These are phyloP conservation scores for Characodon lateralis DNA, from an alignment of 2,797 vertebrate species.

Conservation along the genomic window DNA sequence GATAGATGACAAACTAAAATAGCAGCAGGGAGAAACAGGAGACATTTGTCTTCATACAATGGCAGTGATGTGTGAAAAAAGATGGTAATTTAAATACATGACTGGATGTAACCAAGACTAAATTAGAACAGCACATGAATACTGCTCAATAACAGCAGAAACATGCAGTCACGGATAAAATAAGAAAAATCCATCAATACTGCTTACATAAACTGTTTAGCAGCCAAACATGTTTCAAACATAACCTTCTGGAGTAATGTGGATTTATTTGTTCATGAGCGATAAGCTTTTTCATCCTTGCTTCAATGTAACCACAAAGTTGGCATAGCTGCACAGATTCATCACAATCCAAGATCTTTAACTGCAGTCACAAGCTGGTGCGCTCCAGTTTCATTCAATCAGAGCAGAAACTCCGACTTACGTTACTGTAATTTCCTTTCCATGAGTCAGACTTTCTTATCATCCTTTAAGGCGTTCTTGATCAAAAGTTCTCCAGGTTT, in stretches of 20 bases:
- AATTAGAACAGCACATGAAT: background rate
- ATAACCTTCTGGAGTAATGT: constrained; percentile 3
- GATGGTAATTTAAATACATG: background rate
- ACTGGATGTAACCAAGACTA: background rate
- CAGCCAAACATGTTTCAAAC: background rate
- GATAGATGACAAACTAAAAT: constrained; percentile 18
- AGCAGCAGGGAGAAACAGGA: constrained; percentile 15
- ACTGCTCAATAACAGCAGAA: background rate
- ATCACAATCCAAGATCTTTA: constrained; percentile 45
- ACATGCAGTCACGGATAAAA: background rate
- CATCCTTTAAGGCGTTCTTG: background rate
- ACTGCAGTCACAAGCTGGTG: constrained; percentile 68
- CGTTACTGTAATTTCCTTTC: background rate
- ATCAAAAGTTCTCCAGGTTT: background rate
- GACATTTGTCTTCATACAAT: constrained; percentile 4
- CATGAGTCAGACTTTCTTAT: background rate
- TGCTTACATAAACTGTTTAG: background rate
- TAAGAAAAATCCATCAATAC: background rate
- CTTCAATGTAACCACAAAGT: constrained; percentile 43
- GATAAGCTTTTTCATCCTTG: constrained; percentile 10
- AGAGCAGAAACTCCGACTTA: constrained; percentile 33
- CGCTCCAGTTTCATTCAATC: constrained; percentile 35
- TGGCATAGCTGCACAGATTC: constrained; percentile 16
- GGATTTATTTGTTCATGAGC: constrained; percentile 24
- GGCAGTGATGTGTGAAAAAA: constrained; percentile 6